A percentile compares a stretch with the other conserved stretches of the same genome.
Conservation (phyloP, 1,140 invertebrate genomes). For the Neodiprion fabricii region DNA sequence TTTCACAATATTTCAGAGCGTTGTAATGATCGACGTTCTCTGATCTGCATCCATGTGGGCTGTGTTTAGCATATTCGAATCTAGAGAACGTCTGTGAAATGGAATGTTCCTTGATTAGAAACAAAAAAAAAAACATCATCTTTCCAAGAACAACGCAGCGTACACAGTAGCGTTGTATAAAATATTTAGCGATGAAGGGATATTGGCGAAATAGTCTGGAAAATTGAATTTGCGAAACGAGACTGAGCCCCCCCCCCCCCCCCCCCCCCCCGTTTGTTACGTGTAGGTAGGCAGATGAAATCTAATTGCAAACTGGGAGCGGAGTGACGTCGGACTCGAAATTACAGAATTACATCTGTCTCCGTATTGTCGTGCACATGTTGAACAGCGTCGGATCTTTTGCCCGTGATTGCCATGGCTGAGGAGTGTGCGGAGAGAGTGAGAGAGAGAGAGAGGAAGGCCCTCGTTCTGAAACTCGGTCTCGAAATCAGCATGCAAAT, state of each 20-base stretch:
- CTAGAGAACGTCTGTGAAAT: no score
- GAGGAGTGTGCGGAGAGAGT: background rate
- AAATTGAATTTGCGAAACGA: no score
- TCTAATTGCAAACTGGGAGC: background rate
- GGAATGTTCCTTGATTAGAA: background rate
- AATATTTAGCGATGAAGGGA: no score
- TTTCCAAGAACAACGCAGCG: background rate
- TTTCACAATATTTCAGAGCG: no score
- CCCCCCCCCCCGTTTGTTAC: background rate
- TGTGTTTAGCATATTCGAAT: no score
- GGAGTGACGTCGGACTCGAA: background rate
- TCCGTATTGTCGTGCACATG: background rate
- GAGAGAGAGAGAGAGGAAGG: background rate
- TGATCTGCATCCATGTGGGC: no score
- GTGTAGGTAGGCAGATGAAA: background rate
- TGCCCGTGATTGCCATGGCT: background rate
- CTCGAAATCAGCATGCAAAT: slow-evolving; percentile 60
- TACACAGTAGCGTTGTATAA: no score
- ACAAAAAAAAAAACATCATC: background rate
- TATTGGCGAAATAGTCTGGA: no score
- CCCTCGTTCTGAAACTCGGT: slow-evolving; percentile 42
- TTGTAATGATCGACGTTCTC: no score
- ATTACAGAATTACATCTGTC: slow-evolving; percentile 5
- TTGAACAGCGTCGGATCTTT: background rate
- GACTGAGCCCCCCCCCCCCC: no score